These are phyloP conservation scores for Patella vulgata DNA, from an alignment of 1,140 invertebrate species.

Conservation along the genomic window DNA sequence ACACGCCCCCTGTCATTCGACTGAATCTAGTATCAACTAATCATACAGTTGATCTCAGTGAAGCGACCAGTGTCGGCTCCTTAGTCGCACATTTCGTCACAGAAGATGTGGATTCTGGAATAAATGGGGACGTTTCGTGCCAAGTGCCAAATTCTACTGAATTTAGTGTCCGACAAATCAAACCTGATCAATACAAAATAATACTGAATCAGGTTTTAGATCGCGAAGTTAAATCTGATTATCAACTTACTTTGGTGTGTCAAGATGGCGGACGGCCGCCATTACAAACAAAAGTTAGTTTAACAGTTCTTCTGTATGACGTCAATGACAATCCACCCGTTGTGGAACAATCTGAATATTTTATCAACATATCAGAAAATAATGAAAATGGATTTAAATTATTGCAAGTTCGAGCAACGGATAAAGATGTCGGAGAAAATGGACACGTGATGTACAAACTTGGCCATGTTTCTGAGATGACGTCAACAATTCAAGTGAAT, in stretches of 20 bases:
- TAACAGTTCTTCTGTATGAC: slow-evolving; percentile 48
- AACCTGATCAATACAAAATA: no score
- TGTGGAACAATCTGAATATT: slow-evolving; percentile 41
- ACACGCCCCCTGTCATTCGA: no score
- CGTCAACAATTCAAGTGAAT: slow-evolving; percentile 17
- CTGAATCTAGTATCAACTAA: no score
- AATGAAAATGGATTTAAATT: slow-evolving; percentile 4
- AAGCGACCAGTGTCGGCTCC: no score
- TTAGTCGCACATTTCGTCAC: no score
- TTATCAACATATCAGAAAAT: slow-evolving; percentile 22
- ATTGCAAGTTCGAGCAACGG: slow-evolving; percentile 11
- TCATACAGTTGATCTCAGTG: slow-evolving; percentile 3
- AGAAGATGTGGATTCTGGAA: no score
- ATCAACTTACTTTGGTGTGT: slow-evolving; percentile 19
- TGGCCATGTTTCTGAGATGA: slow-evolving; percentile 12
- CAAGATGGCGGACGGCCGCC: slow-evolving; percentile 20
- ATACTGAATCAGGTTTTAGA: background rate
- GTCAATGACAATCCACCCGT: slow-evolving; percentile 50
- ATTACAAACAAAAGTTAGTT: slow-evolving; percentile 18
- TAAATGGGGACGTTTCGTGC: no score
- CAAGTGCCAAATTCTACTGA: background rate
- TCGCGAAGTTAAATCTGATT: slow-evolving; percentile 15
- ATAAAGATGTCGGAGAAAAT: slow-evolving; percentile 25
- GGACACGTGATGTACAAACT: slow-evolving; percentile 22
- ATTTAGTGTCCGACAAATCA: no score